Percentiles rank a stretch among this genome's conserved stretches.
phyloP scores from a whole-genome alignment of 2,888 invertebrate genomes.

The Gymnocheta viridis region DNA sequence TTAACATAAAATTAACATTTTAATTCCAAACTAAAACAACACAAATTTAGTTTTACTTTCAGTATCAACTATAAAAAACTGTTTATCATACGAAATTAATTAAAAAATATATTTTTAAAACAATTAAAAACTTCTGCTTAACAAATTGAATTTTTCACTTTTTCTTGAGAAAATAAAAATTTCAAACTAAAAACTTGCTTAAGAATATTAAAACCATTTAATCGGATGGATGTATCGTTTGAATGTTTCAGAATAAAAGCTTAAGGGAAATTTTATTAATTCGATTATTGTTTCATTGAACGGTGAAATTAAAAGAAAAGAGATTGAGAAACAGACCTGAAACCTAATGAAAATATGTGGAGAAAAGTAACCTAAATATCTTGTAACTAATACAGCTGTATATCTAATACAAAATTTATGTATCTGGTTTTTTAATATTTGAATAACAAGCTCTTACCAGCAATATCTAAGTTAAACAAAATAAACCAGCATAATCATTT shows the following conservation, averaged over 20 bases:
- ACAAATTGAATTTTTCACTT: slow-evolving; percentile 31
- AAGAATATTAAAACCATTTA: background rate
- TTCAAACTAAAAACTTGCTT: slow-evolving; percentile 1
- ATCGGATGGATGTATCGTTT: background rate
- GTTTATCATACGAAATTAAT: background rate
- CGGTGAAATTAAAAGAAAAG: slow-evolving; percentile 1
- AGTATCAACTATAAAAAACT: background rate
- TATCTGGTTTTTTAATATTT: background rate
- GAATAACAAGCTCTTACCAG: too few species aligned
- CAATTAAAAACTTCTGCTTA: background rate
- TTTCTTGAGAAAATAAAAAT: slow-evolving; percentile 30
- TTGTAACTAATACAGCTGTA: too few species aligned
- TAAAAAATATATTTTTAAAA: background rate
- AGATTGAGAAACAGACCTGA: background rate
- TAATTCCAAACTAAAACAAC: background rate
- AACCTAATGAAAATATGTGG: background rate
- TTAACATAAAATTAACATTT: slow-evolving; percentile 3
- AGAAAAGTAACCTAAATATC: background rate
- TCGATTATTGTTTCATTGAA: background rate
- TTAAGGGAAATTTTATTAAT: background rate
- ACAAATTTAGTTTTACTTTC: background rate
- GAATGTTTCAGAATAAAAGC: background rate
- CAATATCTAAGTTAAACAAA: background rate
- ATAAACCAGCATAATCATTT: background rate
- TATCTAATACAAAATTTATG: too few species aligned